Evolutionary conservation across 2,888 invertebrate species (phyloP), one percentile per base, ranked within the genome.

Genomic region (Panorpa germanica): DNA sequence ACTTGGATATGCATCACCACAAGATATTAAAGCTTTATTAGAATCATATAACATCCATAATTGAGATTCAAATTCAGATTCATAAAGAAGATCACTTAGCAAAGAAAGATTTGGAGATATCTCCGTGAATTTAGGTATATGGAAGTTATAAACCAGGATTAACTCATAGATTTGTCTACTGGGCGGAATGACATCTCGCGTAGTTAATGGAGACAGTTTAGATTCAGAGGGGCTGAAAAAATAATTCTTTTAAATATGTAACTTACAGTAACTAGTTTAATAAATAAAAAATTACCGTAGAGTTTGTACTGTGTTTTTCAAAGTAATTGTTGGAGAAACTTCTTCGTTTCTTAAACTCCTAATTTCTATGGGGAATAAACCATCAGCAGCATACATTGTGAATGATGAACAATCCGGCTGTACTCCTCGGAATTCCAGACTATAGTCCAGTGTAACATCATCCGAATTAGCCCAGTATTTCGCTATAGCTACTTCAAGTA

Each of bases 391-490:
- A 46, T 73, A 68, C 72, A 86, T 70, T 30, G 69, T 67, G 37
- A 63, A 61, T 35, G 59, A 42, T 17, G 55, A 55, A 23, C 63
- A 66, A 47, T 70, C 70, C n/a, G 78, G 64, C 45, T 66, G 63
- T 31, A 88, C 63, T 2, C 91, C 90, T 53, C 73, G 72, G 55
- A 95, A 86, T 44, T 74, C 70, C 25, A 95, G 52, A 21, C 60
- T 65, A 52, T 85, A 86, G 48, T 72, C 69, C 13, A 88, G 50
- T 23, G 52, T 54, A 31, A 77, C 65, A 24, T 78, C 78, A 16
- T 86, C 88, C 31, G 81, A 60, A 59, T 78, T 86, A 7, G 90
- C 82, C 93, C 93, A 95, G 65, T 86, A 91, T 53, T 91, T 91
- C 6, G 88, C 88, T 36, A 95, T 64, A 33, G 77, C 85, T 23